Percentiles rank a stretch among this genome's conserved stretches.
These are phyloP conservation scores for Neodon shergylaensis DNA, from an alignment of 2,113 vertebrate genomes.

Conservation along the genomic window DNA sequence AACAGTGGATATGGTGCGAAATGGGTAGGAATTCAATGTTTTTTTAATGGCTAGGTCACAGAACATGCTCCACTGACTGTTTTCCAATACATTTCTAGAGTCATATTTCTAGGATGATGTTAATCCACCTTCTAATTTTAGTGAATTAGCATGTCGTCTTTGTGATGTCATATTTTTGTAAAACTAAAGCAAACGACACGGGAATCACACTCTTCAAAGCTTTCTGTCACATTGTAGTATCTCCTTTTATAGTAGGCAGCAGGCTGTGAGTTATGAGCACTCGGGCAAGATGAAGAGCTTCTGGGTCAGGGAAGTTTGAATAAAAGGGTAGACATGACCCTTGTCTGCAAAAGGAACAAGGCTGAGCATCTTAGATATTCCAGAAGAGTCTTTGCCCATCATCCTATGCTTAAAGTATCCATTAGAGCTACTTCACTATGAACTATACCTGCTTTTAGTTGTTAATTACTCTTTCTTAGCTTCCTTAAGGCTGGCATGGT, in stretches of 20 bases:
- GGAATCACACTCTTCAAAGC: neutral
- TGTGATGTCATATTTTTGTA: neutral
- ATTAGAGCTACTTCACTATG: neutral
- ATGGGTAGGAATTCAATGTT: slow-evolving; percentile 13
- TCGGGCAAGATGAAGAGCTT: neutral
- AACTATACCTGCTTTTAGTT: neutral
- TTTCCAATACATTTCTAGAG: slow-evolving; percentile 19
- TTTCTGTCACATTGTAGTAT: neutral
- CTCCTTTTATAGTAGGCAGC: neutral
- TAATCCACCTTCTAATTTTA: slow-evolving; percentile 42
- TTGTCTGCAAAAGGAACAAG: neutral
- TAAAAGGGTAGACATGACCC: neutral
- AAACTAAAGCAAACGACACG: slow-evolving; percentile 12
- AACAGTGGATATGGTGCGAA: neutral
- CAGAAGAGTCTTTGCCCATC: neutral
- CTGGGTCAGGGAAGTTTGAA: neutral
- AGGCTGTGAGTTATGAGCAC: neutral
- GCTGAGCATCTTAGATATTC: neutral
- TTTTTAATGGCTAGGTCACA: neutral
- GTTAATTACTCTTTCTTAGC: neutral
- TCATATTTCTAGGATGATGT: neutral
- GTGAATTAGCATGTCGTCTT: slow-evolving; percentile 5
- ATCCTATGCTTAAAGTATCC: neutral
- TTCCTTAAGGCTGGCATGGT: neutral
- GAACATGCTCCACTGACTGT: neutral